Percentiles rank a stretch among this genome's conserved stretches.
Conservation (phyloP, 2,888 invertebrate genomes). For the Andrena chrysosceles region DNA sequence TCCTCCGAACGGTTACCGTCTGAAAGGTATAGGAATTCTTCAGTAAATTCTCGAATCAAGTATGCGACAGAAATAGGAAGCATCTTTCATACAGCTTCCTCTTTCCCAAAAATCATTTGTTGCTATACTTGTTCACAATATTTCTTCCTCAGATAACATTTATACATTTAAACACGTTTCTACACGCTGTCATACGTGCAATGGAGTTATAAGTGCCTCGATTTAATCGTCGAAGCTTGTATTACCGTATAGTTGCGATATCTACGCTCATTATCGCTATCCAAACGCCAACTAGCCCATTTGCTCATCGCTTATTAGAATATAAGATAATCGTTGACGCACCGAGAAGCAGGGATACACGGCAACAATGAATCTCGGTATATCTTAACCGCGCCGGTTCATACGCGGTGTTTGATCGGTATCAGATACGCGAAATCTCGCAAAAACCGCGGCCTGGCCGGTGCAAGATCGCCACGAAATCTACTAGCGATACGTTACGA, state of each 20-base stretch:
- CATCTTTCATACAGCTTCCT: too few species aligned
- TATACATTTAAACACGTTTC: too few species aligned
- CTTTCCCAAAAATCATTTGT: too few species aligned
- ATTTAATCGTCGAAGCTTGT: background rate
- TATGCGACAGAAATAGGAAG: too few species aligned
- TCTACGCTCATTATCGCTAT: slow-evolving; percentile 27
- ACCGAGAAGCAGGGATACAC: background rate
- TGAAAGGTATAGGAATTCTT: background rate
- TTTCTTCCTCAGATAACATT: too few species aligned
- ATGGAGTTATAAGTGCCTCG: too few species aligned
- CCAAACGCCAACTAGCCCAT: slow-evolving; percentile 21
- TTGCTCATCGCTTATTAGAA: slow-evolving; percentile 39
- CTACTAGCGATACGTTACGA: slow-evolving; percentile 12
- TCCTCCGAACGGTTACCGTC: background rate
- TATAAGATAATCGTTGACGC: slow-evolving; percentile 25
- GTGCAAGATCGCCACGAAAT: slow-evolving; percentile 22
- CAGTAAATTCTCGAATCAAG: background rate
- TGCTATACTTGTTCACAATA: too few species aligned
- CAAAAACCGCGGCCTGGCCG: slow-evolving; percentile 7
- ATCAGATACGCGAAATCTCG: slow-evolving; percentile 35
- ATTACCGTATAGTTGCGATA: slow-evolving; percentile 12
- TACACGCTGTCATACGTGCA: too few species aligned
- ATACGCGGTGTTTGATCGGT: slow-evolving; percentile 12
- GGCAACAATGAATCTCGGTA: background rate
- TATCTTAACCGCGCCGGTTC: slow-evolving; percentile 27